Percentiles rank a stretch among this genome's conserved stretches.
Conservation (phyloP, 2,113 vertebrate genomes). For the Anarhynchus alexandrinus region DNA sequence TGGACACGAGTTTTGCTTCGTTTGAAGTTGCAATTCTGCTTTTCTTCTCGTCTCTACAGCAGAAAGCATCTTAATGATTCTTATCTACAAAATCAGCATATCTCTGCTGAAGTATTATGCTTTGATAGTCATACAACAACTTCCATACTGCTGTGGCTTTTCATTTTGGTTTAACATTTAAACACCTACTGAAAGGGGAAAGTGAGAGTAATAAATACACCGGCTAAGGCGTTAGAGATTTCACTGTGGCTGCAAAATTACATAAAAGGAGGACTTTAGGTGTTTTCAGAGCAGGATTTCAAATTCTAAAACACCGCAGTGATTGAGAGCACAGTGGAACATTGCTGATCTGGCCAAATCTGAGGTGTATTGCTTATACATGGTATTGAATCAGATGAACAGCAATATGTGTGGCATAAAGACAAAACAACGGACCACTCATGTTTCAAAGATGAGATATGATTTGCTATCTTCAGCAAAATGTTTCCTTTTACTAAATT, state of each 20-base stretch:
- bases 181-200: slow-evolving; percentile 40
- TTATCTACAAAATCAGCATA: slow-evolving; percentile 37
- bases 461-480: background rate
- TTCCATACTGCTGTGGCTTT: slow-evolving; percentile 45
- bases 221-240: background rate
- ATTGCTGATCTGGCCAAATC: background rate
- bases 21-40: slow-evolving; percentile 32
- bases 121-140: slow-evolving; percentile 58
- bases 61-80: slow-evolving; percentile 25
- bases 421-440: background rate
- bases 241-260: background rate
- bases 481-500: background rate
- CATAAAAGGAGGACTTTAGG: background rate
- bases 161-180: slow-evolving; percentile 54
- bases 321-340: background rate
- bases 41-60: background rate
- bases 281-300: slow-evolving; percentile 12
- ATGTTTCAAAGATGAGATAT: background rate
- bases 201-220: slow-evolving; percentile 41
- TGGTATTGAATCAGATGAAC: background rate
- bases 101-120: slow-evolving; percentile 5
- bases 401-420: background rate
- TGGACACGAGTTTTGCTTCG: background rate
- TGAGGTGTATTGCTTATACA: background rate
- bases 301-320: background rate